Base-by-base conservation (phyloP, 1,140 invertebrate species). In the Brevipalpus yothersi region DNA sequence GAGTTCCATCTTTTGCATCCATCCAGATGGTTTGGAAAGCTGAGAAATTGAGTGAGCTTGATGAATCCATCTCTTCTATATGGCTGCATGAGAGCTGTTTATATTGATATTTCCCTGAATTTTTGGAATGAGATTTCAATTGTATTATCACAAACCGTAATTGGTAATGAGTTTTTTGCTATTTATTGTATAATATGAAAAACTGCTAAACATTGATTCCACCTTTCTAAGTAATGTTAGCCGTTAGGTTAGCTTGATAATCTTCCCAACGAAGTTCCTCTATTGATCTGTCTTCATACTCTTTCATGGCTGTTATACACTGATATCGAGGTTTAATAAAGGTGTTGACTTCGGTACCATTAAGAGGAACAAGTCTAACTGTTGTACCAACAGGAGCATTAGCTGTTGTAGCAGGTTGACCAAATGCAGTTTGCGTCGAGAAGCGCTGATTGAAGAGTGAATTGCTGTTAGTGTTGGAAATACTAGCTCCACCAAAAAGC, bases 271-370 rank as follows among this genome's bases (percentile, higher is more conserved):
- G 75, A 1, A 98, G 71, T 71, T 97, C 92, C 72, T 95, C 91
- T 23, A 96, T 71, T 1, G 86, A 91, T 74, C 96, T 96, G 23
- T 68, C 73, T 68, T 96, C 90, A 73, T 96, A 96, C 68, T 96
- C 90, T 74, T 95, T 93, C 92, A 95, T 96, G 61, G 84, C 86
- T 7, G 87, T 91, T 47, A 96, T 96, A 68, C 89, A 94, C 69
- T 93, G 86, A 71, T 94, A 88, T 65, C 84, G 79, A 2, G 88
- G 95, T 60, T 78, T 84, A 62, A 97, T 89, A 60, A 75, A 88
- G 64, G 80, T 79, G 1, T 81, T 79, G 12, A 78, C 76, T 69
- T 95, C 91, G 0, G 80, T 85, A 17, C 89, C 89, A 54, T 80
- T 80, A 0, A 86, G 78, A 0, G 90, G 82, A 65, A 78, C 80